Base-by-base conservation (phyloP, 2,888 invertebrate genomes). In the Marronus borbonicus region DNA sequence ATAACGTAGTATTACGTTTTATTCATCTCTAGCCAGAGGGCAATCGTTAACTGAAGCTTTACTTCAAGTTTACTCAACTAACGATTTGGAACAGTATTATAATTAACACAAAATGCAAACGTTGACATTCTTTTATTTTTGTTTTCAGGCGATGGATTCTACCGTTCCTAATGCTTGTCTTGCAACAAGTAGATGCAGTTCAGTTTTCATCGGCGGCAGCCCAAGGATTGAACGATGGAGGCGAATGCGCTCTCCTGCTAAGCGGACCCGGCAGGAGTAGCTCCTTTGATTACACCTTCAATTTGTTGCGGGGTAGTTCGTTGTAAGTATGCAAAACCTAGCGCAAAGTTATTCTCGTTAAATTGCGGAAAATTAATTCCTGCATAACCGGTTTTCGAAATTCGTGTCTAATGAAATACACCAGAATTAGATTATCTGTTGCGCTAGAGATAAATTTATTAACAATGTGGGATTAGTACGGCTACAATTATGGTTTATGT, bases 251-350 rank as follows among this genome's bases (percentile, higher is more conserved):
- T 7, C 90, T 96, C 64, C 90, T 95, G 84, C 89, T 97, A 81
- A 91, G 93, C 81, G 94, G 95, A 12, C 94, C 94, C 0, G 95
- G 95, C 77, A 92, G 95, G 84, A 94, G 95, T 81, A 95, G 94
- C 78, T 92, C 93, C 17, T 96, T 94, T 85, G 96, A 97, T 89
- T 96, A 96, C 88, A 94, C 94, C 85, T 92, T 95, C 84, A 96
- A 96, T 89, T 90, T 96, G 80, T 92, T 97, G 69, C 92, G 95
- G 84, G 95, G 95, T 82, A 92, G 92, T 84, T 86, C 88, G 50
- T 91, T 93, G 96, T 96, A 90, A 94, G 95, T 95, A 62, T 62
- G 24, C 31, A 28, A 14, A 52, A 24, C 24, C 12, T 31, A 31
- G 20, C 7, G 14, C 17, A 55, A 2, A 62, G 31, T 28, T 62